These are phyloP conservation scores for Eupsilia transversa DNA, from an alignment of 2,888 invertebrate genomes.

Conservation along the genomic window DNA sequence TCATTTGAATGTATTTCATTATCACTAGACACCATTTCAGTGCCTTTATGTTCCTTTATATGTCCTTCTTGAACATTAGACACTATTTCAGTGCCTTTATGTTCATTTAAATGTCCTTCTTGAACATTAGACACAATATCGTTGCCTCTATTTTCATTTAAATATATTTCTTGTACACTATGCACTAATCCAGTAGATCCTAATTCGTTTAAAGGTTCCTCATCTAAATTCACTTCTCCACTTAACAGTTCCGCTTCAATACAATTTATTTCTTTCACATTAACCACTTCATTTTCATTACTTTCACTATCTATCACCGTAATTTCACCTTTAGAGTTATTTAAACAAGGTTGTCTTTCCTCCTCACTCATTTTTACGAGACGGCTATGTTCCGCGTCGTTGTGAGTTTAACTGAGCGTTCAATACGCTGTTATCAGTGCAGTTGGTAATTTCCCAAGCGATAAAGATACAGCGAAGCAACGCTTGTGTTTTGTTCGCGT, in stretches of 20 bases:
- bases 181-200: constrained; percentile 7
- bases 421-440: constrained; percentile 70
- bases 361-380: constrained; percentile 78
- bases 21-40: constrained; percentile 22
- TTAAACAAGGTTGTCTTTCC: constrained; percentile 69
- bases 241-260: constrained; percentile 50
- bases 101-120: constrained; percentile 28
- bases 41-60: constrained; percentile 21
- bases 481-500: constrained; percentile 65
- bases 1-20: constrained; percentile 36
- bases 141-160: constrained; percentile 31
- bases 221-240: constrained; percentile 46
- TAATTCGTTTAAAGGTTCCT: constrained; percentile 27
- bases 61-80: constrained; percentile 24
- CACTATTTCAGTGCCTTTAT: constrained; percentile 12
- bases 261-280: constrained; percentile 48
- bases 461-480: constrained; percentile 74
- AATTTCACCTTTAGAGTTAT: constrained; percentile 61
- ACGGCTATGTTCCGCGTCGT: constrained; percentile 45
- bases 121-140: constrained; percentile 11
- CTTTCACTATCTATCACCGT: constrained; percentile 43
- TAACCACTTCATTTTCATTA: constrained; percentile 28
- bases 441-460: constrained; percentile 71
- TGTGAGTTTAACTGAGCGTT: constrained; percentile 59
- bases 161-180: constrained; percentile 31